Percentiles rank a stretch among this genome's conserved stretches.
Evolutionary conservation across 53 echinoderm and acorn worm species (phyloP).

Genomic region (Holothuria leucospilota): DNA sequence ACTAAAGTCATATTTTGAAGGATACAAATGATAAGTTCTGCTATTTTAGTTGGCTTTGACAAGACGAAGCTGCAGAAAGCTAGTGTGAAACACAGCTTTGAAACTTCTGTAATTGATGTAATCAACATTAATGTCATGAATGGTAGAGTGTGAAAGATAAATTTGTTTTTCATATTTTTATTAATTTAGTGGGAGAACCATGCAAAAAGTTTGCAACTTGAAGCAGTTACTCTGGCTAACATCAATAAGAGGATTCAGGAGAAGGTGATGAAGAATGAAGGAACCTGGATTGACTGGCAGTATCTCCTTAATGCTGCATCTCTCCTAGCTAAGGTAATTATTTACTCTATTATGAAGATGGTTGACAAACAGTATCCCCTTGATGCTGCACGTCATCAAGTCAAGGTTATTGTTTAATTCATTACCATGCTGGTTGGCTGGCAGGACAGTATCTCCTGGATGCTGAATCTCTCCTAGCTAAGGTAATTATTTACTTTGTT

Average conservation of each 20-base stretch:
- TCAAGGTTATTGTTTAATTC: conserved; percentile 60
- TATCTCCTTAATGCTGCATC: conserved; percentile 93
- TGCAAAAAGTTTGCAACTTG: conserved; percentile 90
- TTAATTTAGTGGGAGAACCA: conserved; percentile 92
- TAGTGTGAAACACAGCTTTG: too few relatives aligned
- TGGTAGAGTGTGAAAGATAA: too few relatives aligned
- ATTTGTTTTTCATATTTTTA: too few relatives aligned
- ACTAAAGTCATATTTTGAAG: too few relatives aligned
- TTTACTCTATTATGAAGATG: neutral
- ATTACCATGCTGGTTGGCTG: too few relatives aligned
- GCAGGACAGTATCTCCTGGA: conserved; percentile 70
- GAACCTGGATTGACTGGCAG: conserved; percentile 99
- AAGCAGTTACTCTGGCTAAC: conserved; percentile 82
- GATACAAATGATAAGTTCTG: too few relatives aligned
- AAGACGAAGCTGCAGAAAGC: too few relatives aligned
- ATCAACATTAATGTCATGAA: too few relatives aligned
- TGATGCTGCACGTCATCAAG: conserved; percentile 82
- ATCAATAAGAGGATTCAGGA: conserved; percentile 95
- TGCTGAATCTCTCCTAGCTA: conserved; percentile 83
- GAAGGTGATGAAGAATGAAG: conserved; percentile 95
- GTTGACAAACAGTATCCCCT: conserved; percentile 97
- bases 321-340: conserved; percentile 87
- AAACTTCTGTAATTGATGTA: too few relatives aligned
- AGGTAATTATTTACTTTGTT: conserved; percentile 48
- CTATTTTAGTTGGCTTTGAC: too few relatives aligned